These are phyloP conservation scores for Cinclus mexicanus DNA, from an alignment of 2,113 vertebrate genomes.

Conservation along the genomic window DNA sequence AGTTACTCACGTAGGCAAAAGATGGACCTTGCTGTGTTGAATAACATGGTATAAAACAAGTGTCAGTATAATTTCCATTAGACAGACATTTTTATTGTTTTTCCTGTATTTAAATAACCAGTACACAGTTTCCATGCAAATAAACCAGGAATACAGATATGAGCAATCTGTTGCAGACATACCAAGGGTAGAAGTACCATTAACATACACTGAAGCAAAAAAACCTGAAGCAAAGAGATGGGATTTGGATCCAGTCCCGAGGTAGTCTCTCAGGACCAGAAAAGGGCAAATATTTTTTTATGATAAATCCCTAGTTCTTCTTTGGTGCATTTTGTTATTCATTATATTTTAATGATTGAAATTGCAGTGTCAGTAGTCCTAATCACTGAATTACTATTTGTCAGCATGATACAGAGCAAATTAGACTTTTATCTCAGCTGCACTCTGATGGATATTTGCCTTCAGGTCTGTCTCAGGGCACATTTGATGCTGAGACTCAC, in stretches of 20 bases:
- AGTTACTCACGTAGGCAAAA: slow-evolving; percentile 92
- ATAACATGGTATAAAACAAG: slow-evolving; percentile 78
- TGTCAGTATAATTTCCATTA: slow-evolving; percentile 65
- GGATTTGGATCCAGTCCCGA: neutral
- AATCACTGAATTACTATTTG: neutral
- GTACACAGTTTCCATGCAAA: neutral
- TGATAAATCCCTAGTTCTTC: neutral
- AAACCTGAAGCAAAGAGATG: neutral
- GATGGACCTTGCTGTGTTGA: slow-evolving; percentile 81
- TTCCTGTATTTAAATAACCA: slow-evolving; percentile 20
- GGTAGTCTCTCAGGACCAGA: neutral
- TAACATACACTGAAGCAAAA: neutral
- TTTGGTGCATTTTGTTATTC: neutral
- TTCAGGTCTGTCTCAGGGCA: neutral
- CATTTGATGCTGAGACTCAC: neutral
- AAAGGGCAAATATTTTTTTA: neutral
- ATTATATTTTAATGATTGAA: neutral
- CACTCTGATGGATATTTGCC: neutral
- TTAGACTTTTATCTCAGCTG: neutral
- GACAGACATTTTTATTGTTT: slow-evolving; percentile 15
- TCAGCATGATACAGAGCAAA: neutral
- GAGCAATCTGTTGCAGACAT: neutral
- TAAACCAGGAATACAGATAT: neutral
- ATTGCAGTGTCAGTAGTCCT: neutral
- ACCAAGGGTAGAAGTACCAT: neutral